phyloP scores from a whole-genome alignment of 2,113 vertebrate species.

The Crypturellus undulatus region DNA sequence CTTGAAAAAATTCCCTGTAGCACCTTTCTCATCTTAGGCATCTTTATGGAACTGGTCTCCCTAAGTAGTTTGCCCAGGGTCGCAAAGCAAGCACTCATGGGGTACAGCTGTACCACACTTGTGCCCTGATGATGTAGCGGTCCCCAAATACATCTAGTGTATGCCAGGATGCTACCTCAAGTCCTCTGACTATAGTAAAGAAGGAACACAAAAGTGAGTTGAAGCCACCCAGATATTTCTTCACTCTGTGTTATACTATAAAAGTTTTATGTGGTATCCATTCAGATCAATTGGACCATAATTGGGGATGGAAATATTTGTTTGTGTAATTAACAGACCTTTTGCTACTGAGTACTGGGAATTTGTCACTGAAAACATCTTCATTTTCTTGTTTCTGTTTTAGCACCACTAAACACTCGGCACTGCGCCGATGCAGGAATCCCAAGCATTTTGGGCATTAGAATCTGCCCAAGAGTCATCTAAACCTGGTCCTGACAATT shows the following conservation, averaged over 20 bases:
- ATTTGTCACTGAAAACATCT: not conserved
- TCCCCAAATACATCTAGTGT: not conserved
- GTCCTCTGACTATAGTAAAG: not conserved
- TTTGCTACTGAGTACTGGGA: not conserved
- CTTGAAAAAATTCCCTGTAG: not conserved
- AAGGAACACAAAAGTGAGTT: not conserved
- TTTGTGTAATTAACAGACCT: not conserved
- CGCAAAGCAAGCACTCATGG: not conserved
- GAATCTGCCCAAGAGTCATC: not conserved
- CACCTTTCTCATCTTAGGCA: accelerated
- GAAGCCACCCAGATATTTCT: not conserved
- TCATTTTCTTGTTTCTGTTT: not conserved
- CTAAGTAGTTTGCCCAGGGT: not conserved
- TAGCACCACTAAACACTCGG: accelerated
- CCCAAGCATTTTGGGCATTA: constrained; percentile 66
- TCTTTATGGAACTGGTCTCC: not conserved
- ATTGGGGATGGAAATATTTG: accelerated
- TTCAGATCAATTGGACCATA: not conserved
- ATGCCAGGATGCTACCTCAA: not conserved
- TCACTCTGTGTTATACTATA: too few species aligned
- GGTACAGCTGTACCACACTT: not conserved
- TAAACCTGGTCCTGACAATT: not conserved
- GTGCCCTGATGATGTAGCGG: accelerated
- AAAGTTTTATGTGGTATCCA: not conserved
- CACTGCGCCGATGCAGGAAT: constrained; percentile 64